Percentiles rank a stretch among this genome's conserved stretches.
phyloP scores from a whole-genome alignment of 1,140 invertebrate genomes.

The Homarus americanus region DNA sequence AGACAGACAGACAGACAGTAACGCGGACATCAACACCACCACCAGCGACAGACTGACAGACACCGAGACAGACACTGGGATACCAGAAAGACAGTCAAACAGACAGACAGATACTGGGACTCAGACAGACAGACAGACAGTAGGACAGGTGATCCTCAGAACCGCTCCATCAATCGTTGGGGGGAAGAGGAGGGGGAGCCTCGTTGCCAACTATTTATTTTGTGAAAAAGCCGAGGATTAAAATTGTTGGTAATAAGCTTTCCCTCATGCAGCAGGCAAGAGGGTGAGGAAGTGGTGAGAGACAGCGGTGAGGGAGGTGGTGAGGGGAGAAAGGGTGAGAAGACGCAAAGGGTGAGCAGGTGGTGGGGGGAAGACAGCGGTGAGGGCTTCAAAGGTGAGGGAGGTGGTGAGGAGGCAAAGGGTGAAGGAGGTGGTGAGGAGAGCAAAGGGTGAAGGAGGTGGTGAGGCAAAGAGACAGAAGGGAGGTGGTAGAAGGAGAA shows the following conservation, averaged over 20 bases:
- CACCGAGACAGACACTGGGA: not conserved
- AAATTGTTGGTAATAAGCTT: constrained; percentile 68
- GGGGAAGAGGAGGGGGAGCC: no score
- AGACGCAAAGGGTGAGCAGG: constrained; percentile 19
- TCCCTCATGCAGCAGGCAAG: constrained; percentile 22
- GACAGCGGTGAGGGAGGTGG: not conserved
- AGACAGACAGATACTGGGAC: constrained; percentile 28
- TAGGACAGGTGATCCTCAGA: not conserved
- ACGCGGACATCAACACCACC: not conserved
- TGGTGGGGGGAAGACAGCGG: no score
- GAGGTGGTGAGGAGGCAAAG: not conserved
- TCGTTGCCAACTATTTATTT: constrained; percentile 63
- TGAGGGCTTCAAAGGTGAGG: constrained; percentile 16
- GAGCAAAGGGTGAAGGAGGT: not conserved
- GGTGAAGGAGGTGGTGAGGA: not conserved
- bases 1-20: not conserved
- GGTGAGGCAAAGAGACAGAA: no score
- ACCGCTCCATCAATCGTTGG: not conserved
- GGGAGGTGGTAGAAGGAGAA: not conserved
- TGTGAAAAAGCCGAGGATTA: constrained; percentile 68
- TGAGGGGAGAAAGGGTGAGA: no score
- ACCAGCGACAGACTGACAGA: not conserved
- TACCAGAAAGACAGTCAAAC: constrained; percentile 17
- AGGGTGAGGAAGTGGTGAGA: constrained; percentile 17
- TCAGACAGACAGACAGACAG: constrained; percentile 23